phyloP scores from a whole-genome alignment of 2,797 vertebrate genomes.

The Leptodactylus fallax region DNA sequence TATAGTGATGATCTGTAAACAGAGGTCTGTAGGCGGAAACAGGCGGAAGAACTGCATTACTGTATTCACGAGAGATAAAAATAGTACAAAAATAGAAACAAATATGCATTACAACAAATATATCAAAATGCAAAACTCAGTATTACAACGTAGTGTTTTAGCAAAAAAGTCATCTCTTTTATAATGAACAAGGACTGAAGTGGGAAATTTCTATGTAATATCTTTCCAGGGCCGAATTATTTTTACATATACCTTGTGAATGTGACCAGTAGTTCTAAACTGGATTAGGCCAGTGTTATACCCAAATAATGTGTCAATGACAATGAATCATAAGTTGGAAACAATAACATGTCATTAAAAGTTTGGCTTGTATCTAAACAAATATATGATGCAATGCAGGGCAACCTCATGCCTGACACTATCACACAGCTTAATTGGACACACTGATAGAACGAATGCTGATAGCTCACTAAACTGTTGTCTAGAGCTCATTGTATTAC shows the following conservation, averaged over 20 bases:
- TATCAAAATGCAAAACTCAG: too few species aligned
- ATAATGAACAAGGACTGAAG: background rate
- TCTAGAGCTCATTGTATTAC: background rate
- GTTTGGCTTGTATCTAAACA: constrained; percentile 2
- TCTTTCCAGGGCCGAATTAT: background rate
- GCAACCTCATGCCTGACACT: background rate
- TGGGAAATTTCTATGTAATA: background rate
- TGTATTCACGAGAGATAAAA: too few species aligned
- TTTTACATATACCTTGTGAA: background rate
- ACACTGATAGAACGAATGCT: too few species aligned
- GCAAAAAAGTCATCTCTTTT: too few species aligned
- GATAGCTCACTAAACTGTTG: too few species aligned
- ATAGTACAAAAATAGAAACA: too few species aligned
- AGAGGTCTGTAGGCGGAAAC: background rate
- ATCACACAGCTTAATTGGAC: background rate
- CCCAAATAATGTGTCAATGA: constrained; percentile 33
- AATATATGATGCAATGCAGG: constrained; percentile 42
- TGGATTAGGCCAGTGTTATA: constrained; percentile 10
- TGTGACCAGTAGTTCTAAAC: background rate
- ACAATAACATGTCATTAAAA: constrained; percentile 42
- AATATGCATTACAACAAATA: background rate
- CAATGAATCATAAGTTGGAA: constrained; percentile 27
- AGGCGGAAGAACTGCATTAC: background rate
- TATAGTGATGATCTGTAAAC: background rate
- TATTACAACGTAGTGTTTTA: too few species aligned